A percentile compares a stretch with the other conserved stretches of the same genome.
Evolutionary conservation across 2,888 invertebrate species (phyloP).

Genomic region (Xylocampa areola): DNA sequence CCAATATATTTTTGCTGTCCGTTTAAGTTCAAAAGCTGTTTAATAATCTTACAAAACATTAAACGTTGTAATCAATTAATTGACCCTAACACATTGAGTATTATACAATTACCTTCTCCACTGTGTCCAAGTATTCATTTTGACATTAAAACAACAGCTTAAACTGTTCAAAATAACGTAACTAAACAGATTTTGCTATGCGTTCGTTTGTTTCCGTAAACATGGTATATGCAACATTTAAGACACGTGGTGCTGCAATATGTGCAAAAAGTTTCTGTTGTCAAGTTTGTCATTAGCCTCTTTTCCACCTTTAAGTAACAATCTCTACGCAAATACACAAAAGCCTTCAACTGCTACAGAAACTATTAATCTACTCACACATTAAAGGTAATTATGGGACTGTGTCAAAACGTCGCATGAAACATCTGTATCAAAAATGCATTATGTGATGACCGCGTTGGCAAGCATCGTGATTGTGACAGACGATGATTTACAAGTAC

Average conservation of each 20-base stretch:
- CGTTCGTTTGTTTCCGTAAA: neutral
- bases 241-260: constrained; percentile 15
- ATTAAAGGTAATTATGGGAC: constrained; percentile 26
- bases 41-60: constrained; percentile 37
- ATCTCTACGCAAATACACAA: constrained; percentile 18
- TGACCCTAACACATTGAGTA: constrained; percentile 43
- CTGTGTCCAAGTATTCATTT: constrained; percentile 14
- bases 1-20: neutral
- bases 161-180: neutral
- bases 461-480: constrained; percentile 7
- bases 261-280: constrained; percentile 13
- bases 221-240: neutral
- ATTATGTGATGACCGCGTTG: constrained; percentile 13
- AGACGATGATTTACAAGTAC: constrained; percentile 23
- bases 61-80: constrained; percentile 43
- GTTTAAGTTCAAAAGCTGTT: constrained; percentile 13
- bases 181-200: neutral
- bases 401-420: constrained; percentile 8
- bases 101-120: constrained; percentile 29
- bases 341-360: constrained; percentile 8
- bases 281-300: constrained; percentile 31
- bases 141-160: constrained; percentile 3
- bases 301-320: constrained; percentile 20
- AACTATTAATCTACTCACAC: constrained; percentile 18
- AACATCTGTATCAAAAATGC: constrained; percentile 20